Evolutionary conservation across 2,888 invertebrate genomes (phyloP).

Genomic region (Microplitis deprimator): DNA sequence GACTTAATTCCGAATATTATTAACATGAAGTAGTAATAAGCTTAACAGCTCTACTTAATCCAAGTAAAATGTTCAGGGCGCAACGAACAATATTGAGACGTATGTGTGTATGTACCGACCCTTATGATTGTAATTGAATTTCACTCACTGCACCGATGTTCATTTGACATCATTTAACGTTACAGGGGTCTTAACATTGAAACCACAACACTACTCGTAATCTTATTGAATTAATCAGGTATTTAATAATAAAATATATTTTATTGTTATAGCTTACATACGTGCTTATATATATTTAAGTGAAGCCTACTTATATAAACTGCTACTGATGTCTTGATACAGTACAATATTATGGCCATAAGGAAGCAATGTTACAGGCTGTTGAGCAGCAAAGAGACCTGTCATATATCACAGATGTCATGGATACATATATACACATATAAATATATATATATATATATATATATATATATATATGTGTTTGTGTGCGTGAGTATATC

Average conservation of each 20-base stretch:
- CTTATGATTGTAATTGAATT: constrained; percentile 64
- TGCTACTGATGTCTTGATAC: constrained; percentile 44
- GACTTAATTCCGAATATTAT: constrained; percentile 62
- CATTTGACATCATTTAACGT: constrained; percentile 65
- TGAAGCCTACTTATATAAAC: neutral
- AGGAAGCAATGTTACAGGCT: constrained; percentile 67
- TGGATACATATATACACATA: too few relatives aligned
- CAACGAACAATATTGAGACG: constrained; percentile 52
- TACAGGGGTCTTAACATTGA: constrained; percentile 58
- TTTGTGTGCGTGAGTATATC: constrained; percentile 9
- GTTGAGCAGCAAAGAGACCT: constrained; percentile 63
- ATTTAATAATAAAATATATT: neutral
- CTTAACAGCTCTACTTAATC: constrained; percentile 58
- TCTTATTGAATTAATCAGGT: constrained; percentile 31
- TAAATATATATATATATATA: too few relatives aligned
- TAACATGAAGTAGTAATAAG: constrained; percentile 63
- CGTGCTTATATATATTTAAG: neutral
- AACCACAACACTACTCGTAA: constrained; percentile 37
- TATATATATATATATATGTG: too few relatives aligned
- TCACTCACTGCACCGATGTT: constrained; percentile 64
- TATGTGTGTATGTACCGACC: constrained; percentile 45
- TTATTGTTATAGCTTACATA: constrained; percentile 33
- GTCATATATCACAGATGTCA: constrained; percentile 62
- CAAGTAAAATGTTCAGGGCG: constrained; percentile 38
- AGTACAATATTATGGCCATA: constrained; percentile 57